Evolutionary conservation across 92 coral and sea anemone species (phyloP).

Genomic region (Desmophyllum pertusum): DNA sequence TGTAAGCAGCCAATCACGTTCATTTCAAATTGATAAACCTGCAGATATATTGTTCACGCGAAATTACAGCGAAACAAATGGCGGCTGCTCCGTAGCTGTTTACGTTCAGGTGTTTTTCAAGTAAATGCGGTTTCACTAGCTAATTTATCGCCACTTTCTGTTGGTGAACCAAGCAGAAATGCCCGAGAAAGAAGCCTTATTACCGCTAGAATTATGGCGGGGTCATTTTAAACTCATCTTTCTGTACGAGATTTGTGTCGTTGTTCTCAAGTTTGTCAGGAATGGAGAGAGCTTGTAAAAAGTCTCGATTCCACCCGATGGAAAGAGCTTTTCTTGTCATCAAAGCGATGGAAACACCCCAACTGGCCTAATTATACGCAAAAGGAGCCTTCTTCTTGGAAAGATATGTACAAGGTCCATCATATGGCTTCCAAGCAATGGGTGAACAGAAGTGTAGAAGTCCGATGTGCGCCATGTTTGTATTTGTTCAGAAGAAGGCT

Average conservation of each 20-base stretch:
- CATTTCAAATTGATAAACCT: conserved; percentile 3
- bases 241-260: conserved; percentile 86
- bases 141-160: not conserved
- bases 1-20: conserved; percentile 27
- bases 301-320: conserved; percentile 96
- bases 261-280: conserved; percentile 91
- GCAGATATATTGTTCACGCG: conserved; percentile 22
- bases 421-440: conserved; percentile 91
- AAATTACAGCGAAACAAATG: not conserved
- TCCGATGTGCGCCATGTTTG: conserved; percentile 83
- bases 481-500: conserved; percentile 71
- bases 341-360: conserved; percentile 95
- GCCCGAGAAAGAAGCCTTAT: conserved; percentile 84
- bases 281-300: conserved; percentile 95
- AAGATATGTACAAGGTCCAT: conserved; percentile 83
- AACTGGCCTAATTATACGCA: conserved; percentile 92
- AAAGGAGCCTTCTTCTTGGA: conserved; percentile 95
- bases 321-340: conserved; percentile 84
- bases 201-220: conserved; percentile 96
- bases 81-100: not conserved
- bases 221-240: conserved; percentile 83
- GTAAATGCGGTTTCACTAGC: not conserved
- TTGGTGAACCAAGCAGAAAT: conserved; percentile 29
- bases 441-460: conserved; percentile 87
- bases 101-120: conserved; percentile 22